Percentiles rank a stretch among this genome's conserved stretches.
phyloP scores from a whole-genome alignment of 2,888 invertebrate genomes.

The Ctena decussata region DNA sequence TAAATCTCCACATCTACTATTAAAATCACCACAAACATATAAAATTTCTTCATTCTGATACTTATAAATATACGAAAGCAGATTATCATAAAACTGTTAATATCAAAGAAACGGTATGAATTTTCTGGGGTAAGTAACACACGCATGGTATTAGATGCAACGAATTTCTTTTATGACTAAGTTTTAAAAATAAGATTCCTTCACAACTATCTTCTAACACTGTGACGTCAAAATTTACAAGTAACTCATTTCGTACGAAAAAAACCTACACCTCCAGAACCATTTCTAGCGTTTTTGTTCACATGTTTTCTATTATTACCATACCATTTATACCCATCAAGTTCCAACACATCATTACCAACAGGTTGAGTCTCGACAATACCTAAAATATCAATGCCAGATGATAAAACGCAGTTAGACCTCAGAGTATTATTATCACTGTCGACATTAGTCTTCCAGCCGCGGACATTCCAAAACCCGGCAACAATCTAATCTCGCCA shows the following conservation, averaged over 20 bases:
- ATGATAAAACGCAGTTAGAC: too few relatives aligned
- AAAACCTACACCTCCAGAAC: conserved; percentile 41
- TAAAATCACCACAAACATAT: conserved; percentile 45
- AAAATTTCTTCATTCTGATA: conserved; percentile 27
- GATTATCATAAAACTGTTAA: conserved; percentile 27
- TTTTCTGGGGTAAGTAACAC: conserved; percentile 40
- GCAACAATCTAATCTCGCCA: too few relatives aligned
- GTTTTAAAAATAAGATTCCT: conserved; percentile 23
- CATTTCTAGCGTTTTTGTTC: conserved; percentile 22
- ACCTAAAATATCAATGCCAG: too few relatives aligned
- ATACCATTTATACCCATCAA: conserved; percentile 44
- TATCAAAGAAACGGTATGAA: conserved; percentile 28
- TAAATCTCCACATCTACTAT: conserved; percentile 24
- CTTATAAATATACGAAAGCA: conserved; percentile 14
- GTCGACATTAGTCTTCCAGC: too few relatives aligned
- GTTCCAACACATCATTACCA: too few relatives aligned
- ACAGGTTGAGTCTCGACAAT: conserved; percentile 20
- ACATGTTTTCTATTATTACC: conserved; percentile 36
- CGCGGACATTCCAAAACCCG: too few relatives aligned
- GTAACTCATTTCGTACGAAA: conserved; percentile 8
- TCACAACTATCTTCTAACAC: background rate
- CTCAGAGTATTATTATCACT: too few relatives aligned
- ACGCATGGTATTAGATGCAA: conserved; percentile 25
- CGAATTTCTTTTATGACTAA: conserved; percentile 1
- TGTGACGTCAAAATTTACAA: conserved; percentile 13